Conservation (phyloP, 2,888 invertebrate genomes). For the Lutraria lutraria region DNA sequence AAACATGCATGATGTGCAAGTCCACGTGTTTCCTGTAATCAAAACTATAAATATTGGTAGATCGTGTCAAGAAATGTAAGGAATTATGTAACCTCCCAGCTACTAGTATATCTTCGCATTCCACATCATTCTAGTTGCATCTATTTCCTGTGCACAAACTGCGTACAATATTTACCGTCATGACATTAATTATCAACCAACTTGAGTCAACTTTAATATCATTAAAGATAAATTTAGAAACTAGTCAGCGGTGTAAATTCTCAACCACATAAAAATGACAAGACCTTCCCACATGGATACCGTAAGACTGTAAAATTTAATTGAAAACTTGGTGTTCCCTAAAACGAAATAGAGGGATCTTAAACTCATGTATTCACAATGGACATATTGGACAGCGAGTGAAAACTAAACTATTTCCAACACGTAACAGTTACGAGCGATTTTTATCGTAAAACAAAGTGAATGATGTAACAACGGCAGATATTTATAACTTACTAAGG, state of each 20-base stretch:
- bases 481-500: too few species aligned
- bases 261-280: too few species aligned
- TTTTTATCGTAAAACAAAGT: too few species aligned
- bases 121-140: not conserved
- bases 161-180: not conserved
- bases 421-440: too few species aligned
- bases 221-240: not conserved
- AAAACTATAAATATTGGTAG: not conserved
- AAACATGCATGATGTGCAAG: constrained; percentile 4
- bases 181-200: not conserved
- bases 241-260: not conserved
- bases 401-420: too few species aligned
- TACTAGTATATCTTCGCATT: not conserved
- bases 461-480: too few species aligned
- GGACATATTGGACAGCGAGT: too few species aligned
- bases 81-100: not conserved
- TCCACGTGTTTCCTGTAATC: not conserved
- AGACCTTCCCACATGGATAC: too few species aligned
- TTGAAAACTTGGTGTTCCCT: too few species aligned
- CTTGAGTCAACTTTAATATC: not conserved
- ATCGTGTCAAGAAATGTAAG: not conserved
- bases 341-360: too few species aligned
- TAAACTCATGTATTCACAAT: too few species aligned
- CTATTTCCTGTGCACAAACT: not conserved
- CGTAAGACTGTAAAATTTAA: too few species aligned